Evolutionary conservation across 2,888 invertebrate species (phyloP), one percentile per base, ranked within the genome.

Genomic region (Pristionchus maxplancki): DNA sequence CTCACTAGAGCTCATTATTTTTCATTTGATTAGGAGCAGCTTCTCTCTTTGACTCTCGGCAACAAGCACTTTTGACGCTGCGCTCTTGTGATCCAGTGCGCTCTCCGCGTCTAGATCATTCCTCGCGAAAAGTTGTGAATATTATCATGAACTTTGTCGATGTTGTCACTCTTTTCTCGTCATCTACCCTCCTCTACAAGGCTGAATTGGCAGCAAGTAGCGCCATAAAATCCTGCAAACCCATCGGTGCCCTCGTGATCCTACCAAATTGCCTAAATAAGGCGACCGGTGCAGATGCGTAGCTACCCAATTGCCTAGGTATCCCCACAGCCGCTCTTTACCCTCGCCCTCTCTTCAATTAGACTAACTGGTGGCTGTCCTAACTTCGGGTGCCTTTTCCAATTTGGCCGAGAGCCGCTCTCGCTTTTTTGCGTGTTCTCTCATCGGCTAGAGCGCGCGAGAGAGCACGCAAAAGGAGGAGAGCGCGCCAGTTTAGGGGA

Each of bases 1-100:
- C 53, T 20, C 53, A 20, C 53, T 28, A 37, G 37, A 34, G 20
- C 74, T 78, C 74, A 78, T 78, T 78, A 78, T 78, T 78, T 71
- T 71, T 78, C 74, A 78, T 78, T 78, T 13, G 74, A 78, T 78
- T 78, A 78, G 74, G 71, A 3, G 74, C 74, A 71, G 67, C 11
- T 11, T 4, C 74, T n/a, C n/a, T n/a, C n/a, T n/a, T n/a, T n/a
- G n/a, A n/a, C n/a, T n/a, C n/a, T 78, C n/a, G n/a, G 44, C 5
- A 9, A 78, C 74, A 44, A 78, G 74, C 71, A 71, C 71, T 40
- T 40, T 13, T 8, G 2, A 31, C 8, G n/a, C n/a, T n/a, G n/a
- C n/a, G n/a, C n/a, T n/a, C n/a, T n/a, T n/a, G n/a, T n/a, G n/a
- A n/a, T n/a, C n/a, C n/a, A n/a, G n/a, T n/a, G n/a, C n/a, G n/a